A percentile compares a stretch with the other conserved stretches of the same genome.
phyloP scores from a whole-genome alignment of 92 coral and sea anemone species.

The Epizoanthus illoricatus region DNA sequence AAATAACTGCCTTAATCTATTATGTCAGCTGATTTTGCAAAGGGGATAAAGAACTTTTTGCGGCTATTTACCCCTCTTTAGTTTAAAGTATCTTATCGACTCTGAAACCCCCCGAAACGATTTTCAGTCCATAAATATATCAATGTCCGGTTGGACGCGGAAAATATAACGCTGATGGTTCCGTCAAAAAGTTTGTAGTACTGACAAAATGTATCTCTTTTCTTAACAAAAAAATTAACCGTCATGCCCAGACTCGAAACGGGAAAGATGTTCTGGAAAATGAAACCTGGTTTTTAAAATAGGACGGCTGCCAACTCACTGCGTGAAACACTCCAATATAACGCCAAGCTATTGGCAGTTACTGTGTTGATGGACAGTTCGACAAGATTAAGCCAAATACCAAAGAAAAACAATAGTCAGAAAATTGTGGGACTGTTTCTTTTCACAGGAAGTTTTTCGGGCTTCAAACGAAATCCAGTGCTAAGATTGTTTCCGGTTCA shows the following conservation, averaged over 20 bases:
- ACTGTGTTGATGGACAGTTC: conserved; percentile 22
- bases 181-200: background rate
- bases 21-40: background rate
- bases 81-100: background rate
- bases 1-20: too few species aligned
- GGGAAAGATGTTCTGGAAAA: conserved; percentile 33
- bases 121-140: too few species aligned
- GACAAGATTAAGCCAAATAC: conserved; percentile 25
- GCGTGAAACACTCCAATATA: background rate
- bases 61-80: background rate
- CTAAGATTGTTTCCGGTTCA: background rate
- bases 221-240: background rate
- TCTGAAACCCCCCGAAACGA: too few species aligned
- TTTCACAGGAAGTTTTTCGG: conserved; percentile 26
- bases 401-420: conserved; percentile 6
- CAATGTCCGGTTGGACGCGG: too few species aligned
- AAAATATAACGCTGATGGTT: too few species aligned
- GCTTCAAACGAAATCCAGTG: conserved; percentile 26
- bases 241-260: conserved; percentile 13
- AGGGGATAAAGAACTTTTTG: background rate
- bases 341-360: conserved; percentile 20
- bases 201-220: background rate
- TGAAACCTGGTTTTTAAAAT: background rate
- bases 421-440: conserved; percentile 1
- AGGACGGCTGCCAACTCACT: conserved; percentile 22